These are phyloP conservation scores for Chiloscyllium punctatum DNA, from an alignment of 2,797 vertebrate genomes.

Conservation along the genomic window DNA sequence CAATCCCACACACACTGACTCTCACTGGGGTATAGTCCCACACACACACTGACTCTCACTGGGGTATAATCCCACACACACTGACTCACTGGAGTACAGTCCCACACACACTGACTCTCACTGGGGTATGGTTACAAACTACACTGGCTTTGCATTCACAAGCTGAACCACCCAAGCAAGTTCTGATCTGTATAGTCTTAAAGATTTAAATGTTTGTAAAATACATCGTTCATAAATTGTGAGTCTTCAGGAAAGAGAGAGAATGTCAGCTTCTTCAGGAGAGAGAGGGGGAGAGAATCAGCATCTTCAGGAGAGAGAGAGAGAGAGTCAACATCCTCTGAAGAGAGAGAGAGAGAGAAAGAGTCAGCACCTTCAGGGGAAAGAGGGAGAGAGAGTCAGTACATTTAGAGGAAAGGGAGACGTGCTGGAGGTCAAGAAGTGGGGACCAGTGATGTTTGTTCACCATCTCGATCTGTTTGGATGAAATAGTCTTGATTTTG, in stretches of 20 bases:
- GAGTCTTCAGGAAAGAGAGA: not conserved
- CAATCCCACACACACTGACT: not conserved
- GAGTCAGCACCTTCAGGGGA: too few relatives aligned
- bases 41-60: not conserved
- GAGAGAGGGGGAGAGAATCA: not conserved
- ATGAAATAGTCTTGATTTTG: not conserved
- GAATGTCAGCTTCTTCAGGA: too few relatives aligned
- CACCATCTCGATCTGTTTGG: not conserved
- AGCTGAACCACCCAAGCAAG: not conserved
- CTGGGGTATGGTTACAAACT: not conserved
- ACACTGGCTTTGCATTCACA: not conserved
- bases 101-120: not conserved
- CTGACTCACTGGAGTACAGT: not conserved
- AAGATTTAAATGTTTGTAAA: not conserved
- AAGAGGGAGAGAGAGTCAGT: too few relatives aligned
- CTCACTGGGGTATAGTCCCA: not conserved
- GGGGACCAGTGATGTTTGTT: not conserved
- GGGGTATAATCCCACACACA: not conserved
- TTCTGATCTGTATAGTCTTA: not conserved
- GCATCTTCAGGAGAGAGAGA: not conserved
- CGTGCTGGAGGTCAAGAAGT: not conserved
- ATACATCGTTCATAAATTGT: not conserved
- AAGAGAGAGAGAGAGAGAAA: not conserved
- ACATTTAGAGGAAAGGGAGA: too few relatives aligned
- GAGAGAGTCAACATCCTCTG: not conserved